Base-by-base conservation (phyloP, 2,797 vertebrate genomes). In the Alca torda region DNA sequence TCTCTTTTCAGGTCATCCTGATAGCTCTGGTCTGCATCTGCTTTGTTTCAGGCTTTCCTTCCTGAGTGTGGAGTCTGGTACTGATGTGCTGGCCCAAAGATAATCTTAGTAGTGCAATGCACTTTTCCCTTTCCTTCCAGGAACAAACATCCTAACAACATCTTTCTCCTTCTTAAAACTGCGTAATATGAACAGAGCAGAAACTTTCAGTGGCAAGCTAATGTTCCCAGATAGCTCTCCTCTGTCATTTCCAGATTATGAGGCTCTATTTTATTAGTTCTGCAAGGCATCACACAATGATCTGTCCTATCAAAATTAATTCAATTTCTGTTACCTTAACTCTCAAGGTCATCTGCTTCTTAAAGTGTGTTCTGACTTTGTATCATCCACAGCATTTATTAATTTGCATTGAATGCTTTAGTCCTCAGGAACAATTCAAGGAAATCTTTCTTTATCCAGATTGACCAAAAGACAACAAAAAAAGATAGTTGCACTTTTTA, bases 261-360 rank as follows among this genome's bases (percentile, higher is more conserved):
- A 75, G 33, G 5, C 30, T 87, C 65, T 64, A 4, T 80, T 95
- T 87, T 91, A 70, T 87, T 89, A 85, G 26, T 80, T 87, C 77
- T 73, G 41, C 57, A 69, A 35, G 30, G 11, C 54, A 51, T 18
- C n/a, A 57, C 5, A 1, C 7, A 4, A 3, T 41, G 7, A 79
- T 82, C 60, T 84, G 26, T 80, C 16, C 26, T 56, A 17, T 74
- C 39, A 73, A 87, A 93, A 77, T 69, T 59, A 63, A 60, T 87
- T 89, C 17, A 0, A 9, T 70, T 87, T 93, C 24, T 77, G 33
- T 82, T 91, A 81, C 33, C 26, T 70, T 91, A 35, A 56, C 12
- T 59, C 19, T 91, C 48, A 91, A 87, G 56, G 72, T 85, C 56
- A 67, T 87, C 56, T 76, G 56, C 51, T 79, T 84, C 28, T 54